These are phyloP conservation scores for Clarias macrocephalus DNA, from an alignment of 2,113 vertebrate species.

Conservation along the genomic window DNA sequence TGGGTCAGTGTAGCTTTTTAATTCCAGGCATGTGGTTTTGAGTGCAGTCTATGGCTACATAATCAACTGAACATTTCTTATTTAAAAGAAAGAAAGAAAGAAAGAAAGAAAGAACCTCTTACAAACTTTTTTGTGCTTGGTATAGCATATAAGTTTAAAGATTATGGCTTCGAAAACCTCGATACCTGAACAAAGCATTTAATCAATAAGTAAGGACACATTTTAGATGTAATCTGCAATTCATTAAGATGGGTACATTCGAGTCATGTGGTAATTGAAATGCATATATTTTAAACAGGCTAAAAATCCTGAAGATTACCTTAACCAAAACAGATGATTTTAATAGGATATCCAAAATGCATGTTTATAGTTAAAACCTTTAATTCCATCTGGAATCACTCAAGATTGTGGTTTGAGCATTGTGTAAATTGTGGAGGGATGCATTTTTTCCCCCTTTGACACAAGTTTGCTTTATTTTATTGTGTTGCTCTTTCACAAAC, in stretches of 20 bases:
- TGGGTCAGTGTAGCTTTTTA: conserved; percentile 16
- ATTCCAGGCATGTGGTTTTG: not conserved
- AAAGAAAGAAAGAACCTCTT: too few species aligned
- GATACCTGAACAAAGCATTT: not conserved
- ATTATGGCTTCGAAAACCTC: not conserved
- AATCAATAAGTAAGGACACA: too few species aligned
- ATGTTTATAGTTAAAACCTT: not conserved
- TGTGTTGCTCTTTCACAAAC: not conserved
- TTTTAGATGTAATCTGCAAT: not conserved
- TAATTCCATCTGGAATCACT: conserved; percentile 17
- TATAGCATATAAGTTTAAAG: not conserved
- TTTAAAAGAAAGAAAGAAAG: not conserved
- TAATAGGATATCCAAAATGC: not conserved
- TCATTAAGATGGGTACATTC: not conserved
- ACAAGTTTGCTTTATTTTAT: not conserved
- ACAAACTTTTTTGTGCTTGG: not conserved
- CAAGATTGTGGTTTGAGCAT: conserved; percentile 8
- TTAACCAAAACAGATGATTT: conserved; percentile 17
- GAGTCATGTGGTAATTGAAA: not conserved
- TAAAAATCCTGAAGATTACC: not conserved
- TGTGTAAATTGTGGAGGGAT: not conserved
- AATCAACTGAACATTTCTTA: not conserved
- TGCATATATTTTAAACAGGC: not conserved
- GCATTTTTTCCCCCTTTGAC: not conserved
- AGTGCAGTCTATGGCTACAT: not conserved